phyloP scores from a whole-genome alignment of 1,140 invertebrate genomes.

The Anastrepha obliqua region DNA sequence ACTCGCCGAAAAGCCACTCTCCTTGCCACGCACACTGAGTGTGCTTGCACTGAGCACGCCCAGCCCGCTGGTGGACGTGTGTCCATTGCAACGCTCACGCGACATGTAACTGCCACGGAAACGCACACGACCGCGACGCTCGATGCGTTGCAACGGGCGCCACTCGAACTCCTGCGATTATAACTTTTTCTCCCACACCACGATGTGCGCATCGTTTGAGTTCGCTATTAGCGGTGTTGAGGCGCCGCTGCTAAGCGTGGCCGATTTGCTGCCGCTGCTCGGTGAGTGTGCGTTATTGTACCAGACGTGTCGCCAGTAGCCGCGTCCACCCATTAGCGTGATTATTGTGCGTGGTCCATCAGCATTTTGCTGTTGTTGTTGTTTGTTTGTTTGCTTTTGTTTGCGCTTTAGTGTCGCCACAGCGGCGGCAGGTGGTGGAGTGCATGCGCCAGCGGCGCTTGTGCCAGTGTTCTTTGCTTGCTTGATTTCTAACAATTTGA shows the following conservation, averaged over 20 bases:
- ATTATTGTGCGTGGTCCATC: slow-evolving; percentile 84
- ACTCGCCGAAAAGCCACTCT: slow-evolving; percentile 32
- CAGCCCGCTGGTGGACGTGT: not conserved
- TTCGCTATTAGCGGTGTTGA: slow-evolving; percentile 77
- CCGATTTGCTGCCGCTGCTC: slow-evolving; percentile 71
- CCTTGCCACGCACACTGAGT: slow-evolving; percentile 20
- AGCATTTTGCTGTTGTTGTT: slow-evolving; percentile 66
- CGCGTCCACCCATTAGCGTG: slow-evolving; percentile 89
- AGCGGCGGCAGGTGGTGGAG: slow-evolving; percentile 61
- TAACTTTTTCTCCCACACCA: slow-evolving; percentile 93
- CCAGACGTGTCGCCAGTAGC: slow-evolving; percentile 87
- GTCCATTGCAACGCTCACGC: slow-evolving; percentile 58
- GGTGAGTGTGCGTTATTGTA: slow-evolving; percentile 75
- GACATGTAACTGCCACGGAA: slow-evolving; percentile 66
- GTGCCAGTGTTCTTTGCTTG: not conserved
- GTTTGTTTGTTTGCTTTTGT: slow-evolving; percentile 64
- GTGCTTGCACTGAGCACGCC: slow-evolving; percentile 21
- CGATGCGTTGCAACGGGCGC: slow-evolving; percentile 62
- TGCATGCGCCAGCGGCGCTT: slow-evolving; percentile 54
- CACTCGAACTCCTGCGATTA: slow-evolving; percentile 76
- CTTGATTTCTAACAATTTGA: slow-evolving; percentile 54
- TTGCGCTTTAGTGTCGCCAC: slow-evolving; percentile 71
- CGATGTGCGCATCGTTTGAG: slow-evolving; percentile 88
- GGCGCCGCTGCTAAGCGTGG: slow-evolving; percentile 62
- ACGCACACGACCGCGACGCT: slow-evolving; percentile 64